phyloP scores from a whole-genome alignment of 2,113 vertebrate species.

The rabbit (Oryctolagus cuniculus) region DNA sequence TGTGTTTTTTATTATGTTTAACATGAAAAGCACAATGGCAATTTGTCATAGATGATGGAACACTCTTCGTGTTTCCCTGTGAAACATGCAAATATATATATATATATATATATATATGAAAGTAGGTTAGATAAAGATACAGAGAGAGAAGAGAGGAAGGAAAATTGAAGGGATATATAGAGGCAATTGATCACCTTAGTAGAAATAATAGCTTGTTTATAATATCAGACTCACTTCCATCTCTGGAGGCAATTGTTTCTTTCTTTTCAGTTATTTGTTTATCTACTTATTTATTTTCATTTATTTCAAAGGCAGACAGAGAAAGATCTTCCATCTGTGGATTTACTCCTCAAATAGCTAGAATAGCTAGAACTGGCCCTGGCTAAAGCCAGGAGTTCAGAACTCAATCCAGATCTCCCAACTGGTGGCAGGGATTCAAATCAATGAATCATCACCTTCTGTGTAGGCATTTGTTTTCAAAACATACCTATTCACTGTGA shows the following conservation, averaged over 20 bases:
- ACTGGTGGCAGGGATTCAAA: no score
- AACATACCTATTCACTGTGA: neutral
- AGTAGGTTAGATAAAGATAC: neutral
- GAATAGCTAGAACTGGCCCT: no score
- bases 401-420: no score
- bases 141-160: neutral
- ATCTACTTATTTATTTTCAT: no score
- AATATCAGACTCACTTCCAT: no score
- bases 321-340: no score
- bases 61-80: neutral
- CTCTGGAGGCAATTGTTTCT: neutral
- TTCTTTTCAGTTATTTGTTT: no score
- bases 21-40: neutral
- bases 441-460: no score
- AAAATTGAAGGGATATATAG: neutral
- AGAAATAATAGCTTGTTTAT: neutral
- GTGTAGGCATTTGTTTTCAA: neutral
- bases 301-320: no score
- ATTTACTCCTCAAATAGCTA: no score
- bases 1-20: constrained; percentile 6
- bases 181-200: neutral
- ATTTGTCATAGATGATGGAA: neutral
- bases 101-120: neutral
- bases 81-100: neutral
- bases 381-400: no score